These are phyloP conservation scores for Atlantisia rogersi DNA, from an alignment of 2,113 vertebrate genomes.

Conservation along the genomic window DNA sequence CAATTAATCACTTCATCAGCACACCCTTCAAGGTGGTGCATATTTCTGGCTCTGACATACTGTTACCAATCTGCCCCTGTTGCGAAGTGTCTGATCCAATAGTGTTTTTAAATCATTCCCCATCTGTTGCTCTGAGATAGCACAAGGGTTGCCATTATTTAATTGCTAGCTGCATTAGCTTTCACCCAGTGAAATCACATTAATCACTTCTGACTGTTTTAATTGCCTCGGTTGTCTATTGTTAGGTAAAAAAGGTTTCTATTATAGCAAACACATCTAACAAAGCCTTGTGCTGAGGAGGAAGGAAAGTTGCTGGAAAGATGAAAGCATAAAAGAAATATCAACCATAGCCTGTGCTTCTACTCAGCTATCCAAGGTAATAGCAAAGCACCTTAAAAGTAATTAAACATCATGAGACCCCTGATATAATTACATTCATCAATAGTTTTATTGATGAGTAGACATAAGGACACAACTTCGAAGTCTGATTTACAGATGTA, in stretches of 20 bases:
- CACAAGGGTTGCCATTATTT: slow-evolving; percentile 26
- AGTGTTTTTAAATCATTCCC: slow-evolving; percentile 28
- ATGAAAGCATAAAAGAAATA: background rate
- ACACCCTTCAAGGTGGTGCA: background rate
- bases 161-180: slow-evolving; percentile 33
- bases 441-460: background rate
- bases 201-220: slow-evolving; percentile 50
- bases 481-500: background rate
- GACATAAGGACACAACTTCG: background rate
- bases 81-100: background rate
- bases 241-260: slow-evolving; percentile 32
- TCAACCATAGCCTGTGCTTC: background rate
- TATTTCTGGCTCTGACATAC: slow-evolving; percentile 13
- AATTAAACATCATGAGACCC: background rate
- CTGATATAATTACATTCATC: background rate
- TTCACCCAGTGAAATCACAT: slow-evolving; percentile 46
- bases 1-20: slow-evolving; percentile 37
- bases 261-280: slow-evolving; percentile 7
- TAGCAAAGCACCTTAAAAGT: background rate
- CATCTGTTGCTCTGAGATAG: slow-evolving; percentile 60
- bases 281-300: background rate
- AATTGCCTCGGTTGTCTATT: slow-evolving; percentile 25
- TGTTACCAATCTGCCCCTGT: slow-evolving; percentile 9
- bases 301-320: background rate
- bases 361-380: background rate